A percentile compares a stretch with the other conserved stretches of the same genome.
phyloP scores from a whole-genome alignment of 2,888 invertebrate genomes.

The Allolobophora icterica region DNA sequence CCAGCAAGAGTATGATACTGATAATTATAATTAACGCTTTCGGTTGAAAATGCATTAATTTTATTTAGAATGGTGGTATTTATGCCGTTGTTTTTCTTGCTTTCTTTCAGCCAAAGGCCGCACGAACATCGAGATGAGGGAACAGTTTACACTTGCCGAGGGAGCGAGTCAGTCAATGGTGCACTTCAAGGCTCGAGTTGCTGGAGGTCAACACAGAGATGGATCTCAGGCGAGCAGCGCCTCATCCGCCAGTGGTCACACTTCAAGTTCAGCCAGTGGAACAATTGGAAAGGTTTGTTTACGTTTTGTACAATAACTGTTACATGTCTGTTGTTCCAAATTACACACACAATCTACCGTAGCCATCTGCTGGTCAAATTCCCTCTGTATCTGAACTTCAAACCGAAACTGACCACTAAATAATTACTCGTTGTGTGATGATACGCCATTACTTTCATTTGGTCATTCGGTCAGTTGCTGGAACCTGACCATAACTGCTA shows the following conservation, averaged over 20 bases:
- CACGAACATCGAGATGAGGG: slow-evolving; percentile 98
- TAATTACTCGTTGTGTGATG: no score
- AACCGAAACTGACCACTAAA: no score
- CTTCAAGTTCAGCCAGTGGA: slow-evolving; percentile 72
- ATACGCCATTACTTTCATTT: no score
- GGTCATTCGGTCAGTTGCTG: no score
- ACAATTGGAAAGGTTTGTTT: slow-evolving; percentile 90
- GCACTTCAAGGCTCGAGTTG: slow-evolving; percentile 78
- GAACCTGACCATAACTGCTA: no score
- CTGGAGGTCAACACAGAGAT: slow-evolving; percentile 74
- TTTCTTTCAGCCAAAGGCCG: slow-evolving; percentile 88
- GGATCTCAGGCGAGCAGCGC: slow-evolving; percentile 56
- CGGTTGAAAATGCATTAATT: neutral
- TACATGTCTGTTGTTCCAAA: neutral
- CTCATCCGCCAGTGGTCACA: slow-evolving; percentile 55
- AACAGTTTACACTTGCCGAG: slow-evolving; percentile 97
- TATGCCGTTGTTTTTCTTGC: neutral
- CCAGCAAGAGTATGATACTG: no score
- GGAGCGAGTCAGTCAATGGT: slow-evolving; percentile 96
- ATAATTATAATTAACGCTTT: neutral
- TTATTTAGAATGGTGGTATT: neutral
- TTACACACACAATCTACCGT: neutral
- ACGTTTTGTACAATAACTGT: neutral
- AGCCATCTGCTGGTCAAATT: neutral
- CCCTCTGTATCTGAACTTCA: neutral